Conservation (phyloP, 1,140 invertebrate species). For the Solenopsis fugax region DNA sequence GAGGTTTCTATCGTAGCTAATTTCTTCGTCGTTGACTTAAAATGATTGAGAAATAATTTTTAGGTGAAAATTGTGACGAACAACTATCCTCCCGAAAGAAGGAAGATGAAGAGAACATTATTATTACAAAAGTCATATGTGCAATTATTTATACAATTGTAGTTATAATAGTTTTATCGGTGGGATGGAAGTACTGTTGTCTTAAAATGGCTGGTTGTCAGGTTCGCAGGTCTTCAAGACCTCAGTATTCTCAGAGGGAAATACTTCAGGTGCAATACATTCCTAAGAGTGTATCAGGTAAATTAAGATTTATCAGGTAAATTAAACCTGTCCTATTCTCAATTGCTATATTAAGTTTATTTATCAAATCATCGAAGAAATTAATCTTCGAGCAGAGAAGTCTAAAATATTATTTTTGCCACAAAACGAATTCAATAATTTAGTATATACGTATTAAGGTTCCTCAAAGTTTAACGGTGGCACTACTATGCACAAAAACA, state of each 20-base stretch:
- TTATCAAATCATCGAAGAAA: not conserved
- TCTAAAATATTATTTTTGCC: not conserved
- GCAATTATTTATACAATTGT: no score
- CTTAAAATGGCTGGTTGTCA: slow-evolving; percentile 89
- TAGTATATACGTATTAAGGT: slow-evolving; percentile 93
- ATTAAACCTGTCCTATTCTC: not conserved
- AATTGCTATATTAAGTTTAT: not conserved
- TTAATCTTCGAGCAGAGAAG: not conserved
- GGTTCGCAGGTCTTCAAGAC: no score
- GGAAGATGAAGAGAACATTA: slow-evolving; percentile 75
- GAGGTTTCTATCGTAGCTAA: not conserved
- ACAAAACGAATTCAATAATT: slow-evolving; percentile 96
- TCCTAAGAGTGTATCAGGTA: slow-evolving; percentile 89
- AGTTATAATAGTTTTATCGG: slow-evolving; percentile 81
- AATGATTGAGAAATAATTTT: not conserved
- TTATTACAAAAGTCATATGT: no score
- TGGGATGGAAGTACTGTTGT: slow-evolving; percentile 92
- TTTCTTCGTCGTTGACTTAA: not conserved
- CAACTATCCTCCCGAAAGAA: slow-evolving; percentile 81
- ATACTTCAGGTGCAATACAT: slow-evolving; percentile 95
- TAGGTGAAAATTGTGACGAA: slow-evolving; percentile 86
- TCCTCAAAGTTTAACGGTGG: slow-evolving; percentile 87
- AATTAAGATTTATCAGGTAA: slow-evolving; percentile 87
- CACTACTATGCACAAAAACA: slow-evolving; percentile 86
- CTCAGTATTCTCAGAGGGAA: slow-evolving; percentile 89